Evolutionary conservation across 2,888 invertebrate species (phyloP).

Genomic region (Synanthedon tipuliformis): DNA sequence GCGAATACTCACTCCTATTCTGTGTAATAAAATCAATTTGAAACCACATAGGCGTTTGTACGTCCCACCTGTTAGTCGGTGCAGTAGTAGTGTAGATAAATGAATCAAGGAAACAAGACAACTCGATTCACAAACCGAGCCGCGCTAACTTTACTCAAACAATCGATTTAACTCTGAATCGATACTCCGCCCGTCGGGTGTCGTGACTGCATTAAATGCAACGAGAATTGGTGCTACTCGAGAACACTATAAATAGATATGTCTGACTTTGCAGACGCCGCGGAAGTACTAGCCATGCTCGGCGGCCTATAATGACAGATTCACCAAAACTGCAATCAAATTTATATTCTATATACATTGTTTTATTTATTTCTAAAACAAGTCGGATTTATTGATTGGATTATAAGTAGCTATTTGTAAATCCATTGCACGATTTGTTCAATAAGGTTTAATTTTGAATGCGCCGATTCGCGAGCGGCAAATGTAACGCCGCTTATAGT

Average conservation of each 20-base stretch:
- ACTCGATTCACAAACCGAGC: not conserved
- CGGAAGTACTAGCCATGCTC: conserved; percentile 17
- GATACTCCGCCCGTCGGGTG: conserved; percentile 11
- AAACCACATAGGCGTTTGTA: no score
- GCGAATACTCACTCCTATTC: no score
- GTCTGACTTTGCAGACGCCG: conserved; percentile 57
- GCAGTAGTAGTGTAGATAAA: not conserved
- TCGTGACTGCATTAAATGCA: conserved; percentile 28
- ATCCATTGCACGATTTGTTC: conserved; percentile 7
- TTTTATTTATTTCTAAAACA: no score
- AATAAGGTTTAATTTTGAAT: conserved; percentile 11
- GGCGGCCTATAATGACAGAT: conserved; percentile 12
- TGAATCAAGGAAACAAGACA: not conserved
- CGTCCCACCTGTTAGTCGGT: no score
- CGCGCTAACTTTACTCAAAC: conserved; percentile 15
- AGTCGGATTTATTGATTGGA: no score
- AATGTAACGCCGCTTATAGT: conserved; percentile 58
- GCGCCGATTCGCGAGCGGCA: conserved; percentile 30
- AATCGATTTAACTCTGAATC: conserved; percentile 27
- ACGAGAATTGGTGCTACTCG: conserved; percentile 37
- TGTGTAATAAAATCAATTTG: no score
- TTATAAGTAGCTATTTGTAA: no score
- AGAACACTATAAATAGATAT: conserved; percentile 56
- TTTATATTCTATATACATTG: no score
- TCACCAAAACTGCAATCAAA: not conserved